A percentile compares a stretch with the other conserved stretches of the same genome.
Evolutionary conservation across 2,113 vertebrate species (phyloP).

Genomic region (Tragelaphus strepsiceros): DNA sequence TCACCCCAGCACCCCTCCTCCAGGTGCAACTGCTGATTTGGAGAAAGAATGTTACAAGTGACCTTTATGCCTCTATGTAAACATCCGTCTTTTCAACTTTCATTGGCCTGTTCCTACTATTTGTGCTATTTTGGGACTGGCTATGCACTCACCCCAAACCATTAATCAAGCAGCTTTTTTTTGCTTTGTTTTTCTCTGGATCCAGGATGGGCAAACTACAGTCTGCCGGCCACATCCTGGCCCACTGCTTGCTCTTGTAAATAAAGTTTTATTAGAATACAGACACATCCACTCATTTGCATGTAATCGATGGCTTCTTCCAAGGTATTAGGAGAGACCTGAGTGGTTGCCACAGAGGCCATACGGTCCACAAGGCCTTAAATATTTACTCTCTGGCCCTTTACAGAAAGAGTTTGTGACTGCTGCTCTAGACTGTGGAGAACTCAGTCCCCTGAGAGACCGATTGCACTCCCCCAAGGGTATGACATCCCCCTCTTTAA

Average conservation of each 20-base stretch:
- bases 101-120: conserved; percentile 33
- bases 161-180: neutral
- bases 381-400: neutral
- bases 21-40: neutral
- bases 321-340: neutral
- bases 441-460: neutral
- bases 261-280: conserved; percentile 41
- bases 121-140: conserved; percentile 52
- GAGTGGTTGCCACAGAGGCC: neutral
- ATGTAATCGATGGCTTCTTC: neutral
- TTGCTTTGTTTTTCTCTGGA: neutral
- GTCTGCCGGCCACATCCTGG: neutral
- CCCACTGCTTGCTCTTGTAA: neutral
- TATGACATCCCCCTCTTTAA: neutral
- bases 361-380: neutral
- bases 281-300: neutral
- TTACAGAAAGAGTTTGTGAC: neutral
- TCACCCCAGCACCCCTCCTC: neutral
- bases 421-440: rapidly evolving
- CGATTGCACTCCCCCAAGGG: neutral
- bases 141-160: neutral
- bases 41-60: neutral
- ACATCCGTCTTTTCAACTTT: conserved; percentile 52
- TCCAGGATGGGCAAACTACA: neutral
- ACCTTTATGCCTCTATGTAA: neutral